A percentile compares a stretch with the other conserved stretches of the same genome.
Conservation (phyloP, 2,113 vertebrate genomes). For the Galeopterus variegatus region DNA sequence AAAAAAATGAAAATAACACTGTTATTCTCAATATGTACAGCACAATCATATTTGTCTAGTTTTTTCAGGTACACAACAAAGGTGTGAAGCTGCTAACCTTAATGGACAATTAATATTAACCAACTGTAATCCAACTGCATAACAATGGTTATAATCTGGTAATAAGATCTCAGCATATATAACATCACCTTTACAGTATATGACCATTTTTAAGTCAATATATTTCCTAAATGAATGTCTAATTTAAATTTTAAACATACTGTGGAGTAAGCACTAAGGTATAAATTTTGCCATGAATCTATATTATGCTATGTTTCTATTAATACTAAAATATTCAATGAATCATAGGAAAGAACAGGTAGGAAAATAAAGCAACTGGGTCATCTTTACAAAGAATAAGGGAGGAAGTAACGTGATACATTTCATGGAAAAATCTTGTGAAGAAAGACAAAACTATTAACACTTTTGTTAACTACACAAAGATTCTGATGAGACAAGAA, state of each 20-base stretch:
- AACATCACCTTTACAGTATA: not conserved
- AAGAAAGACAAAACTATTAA: constrained; percentile 30
- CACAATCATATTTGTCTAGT: not conserved
- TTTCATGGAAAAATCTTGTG: constrained; percentile 24
- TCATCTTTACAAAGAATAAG: constrained; percentile 23
- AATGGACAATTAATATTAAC: constrained; percentile 42
- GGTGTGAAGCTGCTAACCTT: not conserved
- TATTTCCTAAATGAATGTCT: constrained; percentile 39
- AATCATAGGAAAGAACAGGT: not conserved
- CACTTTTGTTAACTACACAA: not conserved
- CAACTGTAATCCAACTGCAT: constrained; percentile 9
- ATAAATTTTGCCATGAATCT: not conserved
- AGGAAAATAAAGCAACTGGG: constrained; percentile 27
- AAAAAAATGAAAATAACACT: not conserved
- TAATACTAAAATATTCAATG: not conserved
- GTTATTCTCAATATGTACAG: not conserved
- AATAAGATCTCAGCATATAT: constrained; percentile 18
- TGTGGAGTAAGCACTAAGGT: not conserved
- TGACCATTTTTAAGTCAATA: not conserved
- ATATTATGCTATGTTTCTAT: not conserved
- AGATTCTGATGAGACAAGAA: constrained; percentile 21
- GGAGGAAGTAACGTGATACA: not conserved
- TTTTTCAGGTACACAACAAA: not conserved
- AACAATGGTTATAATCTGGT: constrained; percentile 3
- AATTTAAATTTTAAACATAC: constrained; percentile 33